Conservation (phyloP, 2,888 invertebrate species). For the Scrobipalpa costella region DNA sequence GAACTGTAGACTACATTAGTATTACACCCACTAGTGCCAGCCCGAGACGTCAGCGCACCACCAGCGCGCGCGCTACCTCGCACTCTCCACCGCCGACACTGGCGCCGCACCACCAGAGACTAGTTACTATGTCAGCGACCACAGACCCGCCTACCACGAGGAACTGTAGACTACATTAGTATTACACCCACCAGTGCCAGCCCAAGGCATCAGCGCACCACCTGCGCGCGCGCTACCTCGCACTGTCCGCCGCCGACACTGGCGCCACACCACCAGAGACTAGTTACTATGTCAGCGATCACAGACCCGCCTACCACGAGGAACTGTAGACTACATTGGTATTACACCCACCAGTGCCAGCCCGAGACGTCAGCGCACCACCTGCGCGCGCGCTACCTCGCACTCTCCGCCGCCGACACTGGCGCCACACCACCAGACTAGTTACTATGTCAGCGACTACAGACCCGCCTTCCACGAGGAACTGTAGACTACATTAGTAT, state of each 20-base stretch:
- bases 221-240: slow-evolving; percentile 87
- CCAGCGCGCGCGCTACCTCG: slow-evolving; percentile 88
- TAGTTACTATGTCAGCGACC: slow-evolving; percentile 76
- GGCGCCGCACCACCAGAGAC: slow-evolving; percentile 79
- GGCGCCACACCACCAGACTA: slow-evolving; percentile 78
- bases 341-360: slow-evolving; percentile 89
- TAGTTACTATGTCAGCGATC: slow-evolving; percentile 76
- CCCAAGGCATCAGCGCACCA: slow-evolving; percentile 93
- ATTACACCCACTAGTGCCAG: slow-evolving; percentile 89
- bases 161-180: slow-evolving; percentile 57
- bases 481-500: slow-evolving; percentile 50
- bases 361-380: slow-evolving; percentile 94
- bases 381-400: slow-evolving; percentile 87
- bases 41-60: slow-evolving; percentile 92
- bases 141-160: slow-evolving; percentile 52
- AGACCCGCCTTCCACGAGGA: slow-evolving; percentile 57
- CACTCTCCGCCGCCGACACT: slow-evolving; percentile 83
- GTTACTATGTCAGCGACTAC: slow-evolving; percentile 76
- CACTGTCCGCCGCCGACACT: slow-evolving; percentile 83
- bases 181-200: slow-evolving; percentile 89
- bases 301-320: slow-evolving; percentile 52
- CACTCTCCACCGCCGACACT: slow-evolving; percentile 83
- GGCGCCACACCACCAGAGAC: slow-evolving; percentile 79
- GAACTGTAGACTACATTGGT: slow-evolving; percentile 58
- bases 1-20: slow-evolving; percentile 57